Percentiles rank a stretch among this genome's conserved stretches.
phyloP scores from a whole-genome alignment of 2,113 vertebrate species.

The Ellobius talpinus region DNA sequence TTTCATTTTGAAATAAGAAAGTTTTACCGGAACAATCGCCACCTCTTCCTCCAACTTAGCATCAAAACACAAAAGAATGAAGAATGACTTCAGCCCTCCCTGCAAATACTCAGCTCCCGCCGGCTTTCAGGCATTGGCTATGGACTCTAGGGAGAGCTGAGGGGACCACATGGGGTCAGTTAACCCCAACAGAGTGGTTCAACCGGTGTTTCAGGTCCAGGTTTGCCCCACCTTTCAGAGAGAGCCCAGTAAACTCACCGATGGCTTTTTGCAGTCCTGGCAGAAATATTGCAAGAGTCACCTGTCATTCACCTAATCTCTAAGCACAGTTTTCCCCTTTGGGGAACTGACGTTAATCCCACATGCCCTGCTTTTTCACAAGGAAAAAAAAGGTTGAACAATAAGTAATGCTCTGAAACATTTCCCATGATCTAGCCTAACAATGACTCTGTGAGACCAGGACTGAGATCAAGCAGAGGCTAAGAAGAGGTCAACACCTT shows the following conservation, averaged over 20 bases:
- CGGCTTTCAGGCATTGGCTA: background rate
- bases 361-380: background rate
- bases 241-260: background rate
- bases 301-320: background rate
- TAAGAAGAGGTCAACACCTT: background rate
- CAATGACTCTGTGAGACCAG: background rate
- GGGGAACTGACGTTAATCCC: background rate
- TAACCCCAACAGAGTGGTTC: background rate
- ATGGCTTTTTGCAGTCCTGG: background rate
- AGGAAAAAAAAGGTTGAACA: background rate
- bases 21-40: background rate
- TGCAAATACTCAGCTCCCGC: background rate
- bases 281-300: background rate
- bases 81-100: background rate
- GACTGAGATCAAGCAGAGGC: background rate
- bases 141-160: no score
- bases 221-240: background rate
- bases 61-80: no score
- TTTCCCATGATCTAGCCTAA: background rate
- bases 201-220: background rate
- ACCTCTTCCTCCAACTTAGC: background rate
- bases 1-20: constrained; percentile 38
- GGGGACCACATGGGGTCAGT: background rate
- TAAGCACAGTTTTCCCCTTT: background rate
- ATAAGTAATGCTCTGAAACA: background rate